phyloP scores from a whole-genome alignment of 1,140 invertebrate genomes.

The Bombus fervidus region DNA sequence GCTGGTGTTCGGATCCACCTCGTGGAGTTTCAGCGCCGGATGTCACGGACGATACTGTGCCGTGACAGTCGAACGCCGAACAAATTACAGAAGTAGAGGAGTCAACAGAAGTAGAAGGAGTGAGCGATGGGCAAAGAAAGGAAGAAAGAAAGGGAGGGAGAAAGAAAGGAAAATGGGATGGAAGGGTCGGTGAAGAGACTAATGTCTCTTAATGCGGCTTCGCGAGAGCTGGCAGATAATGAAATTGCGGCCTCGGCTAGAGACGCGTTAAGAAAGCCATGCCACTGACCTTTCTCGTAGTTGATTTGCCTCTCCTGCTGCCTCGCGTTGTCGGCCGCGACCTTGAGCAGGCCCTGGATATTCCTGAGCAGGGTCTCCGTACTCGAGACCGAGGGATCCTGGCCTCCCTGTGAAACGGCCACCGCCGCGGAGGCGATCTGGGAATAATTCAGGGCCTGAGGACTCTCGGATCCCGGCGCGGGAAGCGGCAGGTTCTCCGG shows the following conservation, averaged over 20 bases:
- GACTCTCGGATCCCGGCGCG: slow-evolving; percentile 84
- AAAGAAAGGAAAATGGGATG: background rate
- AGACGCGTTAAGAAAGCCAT: slow-evolving; percentile 80
- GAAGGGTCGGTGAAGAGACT: background rate
- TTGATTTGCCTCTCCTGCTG: slow-evolving; percentile 97
- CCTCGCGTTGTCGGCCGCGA: slow-evolving; percentile 96
- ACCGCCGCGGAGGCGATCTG: slow-evolving; percentile 84
- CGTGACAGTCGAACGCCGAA: background rate
- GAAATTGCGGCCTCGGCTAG: slow-evolving; percentile 80
- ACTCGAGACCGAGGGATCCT: slow-evolving; percentile 87
- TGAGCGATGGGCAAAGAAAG: too few relatives aligned
- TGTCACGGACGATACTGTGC: background rate
- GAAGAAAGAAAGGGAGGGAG: background rate
- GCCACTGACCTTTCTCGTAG: slow-evolving; percentile 95
- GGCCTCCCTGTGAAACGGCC: slow-evolving; percentile 78
- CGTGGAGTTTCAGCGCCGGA: background rate
- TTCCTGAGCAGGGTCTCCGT: slow-evolving; percentile 96
- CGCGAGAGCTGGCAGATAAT: slow-evolving; percentile 81
- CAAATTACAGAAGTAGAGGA: background rate
- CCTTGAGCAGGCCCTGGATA: slow-evolving; percentile 96
- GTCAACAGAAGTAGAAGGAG: background rate
- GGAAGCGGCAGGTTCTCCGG: slow-evolving; percentile 84
- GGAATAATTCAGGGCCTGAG: slow-evolving; percentile 88
- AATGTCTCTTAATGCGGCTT: slow-evolving; percentile 73
- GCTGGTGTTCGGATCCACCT: too few relatives aligned